phyloP scores from a whole-genome alignment of 2,113 vertebrate genomes.

The Callaeas wilsoni region DNA sequence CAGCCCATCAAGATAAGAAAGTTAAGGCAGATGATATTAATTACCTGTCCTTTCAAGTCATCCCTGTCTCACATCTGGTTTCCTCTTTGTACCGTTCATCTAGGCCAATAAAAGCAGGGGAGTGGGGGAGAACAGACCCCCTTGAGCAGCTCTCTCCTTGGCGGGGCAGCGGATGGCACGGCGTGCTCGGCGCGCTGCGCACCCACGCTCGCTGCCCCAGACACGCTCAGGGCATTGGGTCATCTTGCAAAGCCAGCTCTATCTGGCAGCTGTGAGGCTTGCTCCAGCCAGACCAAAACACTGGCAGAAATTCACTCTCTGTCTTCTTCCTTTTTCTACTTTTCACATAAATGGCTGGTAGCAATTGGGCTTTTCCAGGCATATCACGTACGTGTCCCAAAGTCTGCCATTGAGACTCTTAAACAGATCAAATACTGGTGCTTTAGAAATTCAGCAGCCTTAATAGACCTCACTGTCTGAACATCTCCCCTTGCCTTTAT shows the following conservation, averaged over 20 bases:
- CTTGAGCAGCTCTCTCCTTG: slow-evolving; percentile 24
- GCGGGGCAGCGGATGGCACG: not conserved
- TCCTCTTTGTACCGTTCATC: slow-evolving; percentile 65
- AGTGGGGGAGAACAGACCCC: not conserved
- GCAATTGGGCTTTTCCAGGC: not conserved
- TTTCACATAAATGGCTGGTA: not conserved
- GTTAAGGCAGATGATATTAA: slow-evolving; percentile 76
- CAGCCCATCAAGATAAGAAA: slow-evolving; percentile 79
- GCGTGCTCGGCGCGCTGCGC: not conserved
- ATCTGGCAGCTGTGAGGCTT: fast-evolving
- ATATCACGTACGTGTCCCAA: not conserved
- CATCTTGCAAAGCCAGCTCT: not conserved
- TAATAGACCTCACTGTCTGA: not conserved
- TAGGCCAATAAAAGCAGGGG: slow-evolving; percentile 73
- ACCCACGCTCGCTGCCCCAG: not conserved
- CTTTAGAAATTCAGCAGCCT: not conserved
- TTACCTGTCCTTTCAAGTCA: slow-evolving; percentile 80
- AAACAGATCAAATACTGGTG: not conserved
- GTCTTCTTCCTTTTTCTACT: not conserved
- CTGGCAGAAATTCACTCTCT: not conserved
- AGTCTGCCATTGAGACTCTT: not conserved
- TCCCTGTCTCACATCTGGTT: slow-evolving; percentile 77
- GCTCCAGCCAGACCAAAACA: not conserved
- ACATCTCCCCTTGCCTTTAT: not conserved
- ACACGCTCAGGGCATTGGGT: not conserved